Evolutionary conservation across 2,113 vertebrate species (phyloP).

Genomic region (Brachypteracias leptosomus): DNA sequence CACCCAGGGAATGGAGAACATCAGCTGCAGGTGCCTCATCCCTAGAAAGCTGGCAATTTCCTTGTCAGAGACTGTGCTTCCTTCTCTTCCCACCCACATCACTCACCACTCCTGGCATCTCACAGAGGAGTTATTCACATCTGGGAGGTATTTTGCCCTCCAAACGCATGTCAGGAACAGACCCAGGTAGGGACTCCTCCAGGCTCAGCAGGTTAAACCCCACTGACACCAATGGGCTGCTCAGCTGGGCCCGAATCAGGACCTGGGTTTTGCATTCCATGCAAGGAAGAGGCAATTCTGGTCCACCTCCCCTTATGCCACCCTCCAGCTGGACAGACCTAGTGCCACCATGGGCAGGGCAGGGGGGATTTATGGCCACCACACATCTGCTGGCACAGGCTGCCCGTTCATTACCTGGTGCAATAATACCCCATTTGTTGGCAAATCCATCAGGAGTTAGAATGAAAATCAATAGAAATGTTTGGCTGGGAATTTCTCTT

Average conservation of each 20-base stretch:
- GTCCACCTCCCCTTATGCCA: background rate
- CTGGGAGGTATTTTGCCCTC: background rate
- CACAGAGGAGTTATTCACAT: background rate
- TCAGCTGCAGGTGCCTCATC: background rate
- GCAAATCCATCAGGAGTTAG: background rate
- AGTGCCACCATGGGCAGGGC: background rate
- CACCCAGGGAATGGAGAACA: background rate
- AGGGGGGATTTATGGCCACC: background rate
- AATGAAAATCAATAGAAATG: slow-evolving; percentile 20
- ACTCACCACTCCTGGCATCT: background rate
- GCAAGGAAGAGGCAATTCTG: background rate
- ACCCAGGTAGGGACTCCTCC: background rate
- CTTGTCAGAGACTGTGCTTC: background rate
- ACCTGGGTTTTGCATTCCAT: background rate
- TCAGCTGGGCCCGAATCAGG: background rate
- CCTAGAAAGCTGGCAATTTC: background rate
- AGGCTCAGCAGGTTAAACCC: background rate
- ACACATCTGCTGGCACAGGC: background rate
- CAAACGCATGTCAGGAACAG: background rate
- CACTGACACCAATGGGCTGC: rapidly evolving
- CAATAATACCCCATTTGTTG: background rate
- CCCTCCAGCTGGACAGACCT: background rate
- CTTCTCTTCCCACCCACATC: background rate
- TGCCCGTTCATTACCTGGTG: background rate
- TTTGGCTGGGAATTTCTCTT: slow-evolving; percentile 41